A percentile compares a stretch with the other conserved stretches of the same genome.
Evolutionary conservation across 2,113 vertebrate species (phyloP).

Genomic region (Phalacrocorax aristotelis): DNA sequence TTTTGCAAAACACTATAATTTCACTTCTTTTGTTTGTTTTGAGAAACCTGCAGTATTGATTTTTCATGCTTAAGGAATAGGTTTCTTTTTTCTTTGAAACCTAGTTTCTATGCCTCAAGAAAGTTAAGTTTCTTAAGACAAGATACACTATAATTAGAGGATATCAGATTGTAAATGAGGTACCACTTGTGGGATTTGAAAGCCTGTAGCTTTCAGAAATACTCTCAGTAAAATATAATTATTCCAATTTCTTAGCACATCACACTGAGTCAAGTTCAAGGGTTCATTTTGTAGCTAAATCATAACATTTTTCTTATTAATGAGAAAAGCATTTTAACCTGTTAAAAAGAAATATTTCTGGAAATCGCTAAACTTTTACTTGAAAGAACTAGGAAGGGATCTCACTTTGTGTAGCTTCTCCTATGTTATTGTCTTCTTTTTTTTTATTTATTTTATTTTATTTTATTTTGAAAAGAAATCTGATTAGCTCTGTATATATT

Average conservation of each 20-base stretch:
- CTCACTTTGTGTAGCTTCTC: neutral
- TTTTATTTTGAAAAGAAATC: neutral
- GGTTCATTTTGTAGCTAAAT: constrained; percentile 6
- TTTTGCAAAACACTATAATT: neutral
- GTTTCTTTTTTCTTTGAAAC: neutral
- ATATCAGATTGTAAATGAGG: neutral
- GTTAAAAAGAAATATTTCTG: neutral
- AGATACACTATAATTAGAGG: neutral
- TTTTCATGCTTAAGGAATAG: neutral
- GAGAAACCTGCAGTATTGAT: neutral
- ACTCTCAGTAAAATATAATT: neutral
- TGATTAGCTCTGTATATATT: neutral
- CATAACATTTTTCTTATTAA: constrained; percentile 45
- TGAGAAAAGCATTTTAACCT: neutral
- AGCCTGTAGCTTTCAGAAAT: constrained; percentile 12
- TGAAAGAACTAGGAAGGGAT: neutral
- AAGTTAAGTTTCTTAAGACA: constrained; percentile 6
- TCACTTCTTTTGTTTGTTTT: neutral
- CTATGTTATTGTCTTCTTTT: neutral
- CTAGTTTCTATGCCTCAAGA: neutral
- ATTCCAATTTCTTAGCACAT: constrained; percentile 17
- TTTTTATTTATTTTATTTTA: neutral
- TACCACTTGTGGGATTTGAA: constrained; percentile 26
- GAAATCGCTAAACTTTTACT: neutral
- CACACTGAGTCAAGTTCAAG: neutral